Percentiles rank a stretch among this genome's conserved stretches.
These are phyloP conservation scores for Scaptodrosophila lebanonensis DNA, from an alignment of 1,140 invertebrate species.

Conservation along the genomic window DNA sequence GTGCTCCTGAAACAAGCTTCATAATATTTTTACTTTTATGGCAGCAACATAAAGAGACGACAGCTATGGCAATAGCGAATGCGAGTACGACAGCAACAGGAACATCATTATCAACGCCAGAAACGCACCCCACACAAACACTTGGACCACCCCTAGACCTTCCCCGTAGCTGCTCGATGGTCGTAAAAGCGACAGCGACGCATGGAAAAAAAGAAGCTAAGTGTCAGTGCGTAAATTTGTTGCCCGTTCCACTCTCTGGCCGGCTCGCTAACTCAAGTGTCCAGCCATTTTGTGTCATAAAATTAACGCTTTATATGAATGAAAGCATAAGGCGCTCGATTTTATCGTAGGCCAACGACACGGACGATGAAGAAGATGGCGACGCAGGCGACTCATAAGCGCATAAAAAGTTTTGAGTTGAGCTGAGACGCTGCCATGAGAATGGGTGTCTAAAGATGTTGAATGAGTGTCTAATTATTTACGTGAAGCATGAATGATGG, in stretches of 20 bases:
- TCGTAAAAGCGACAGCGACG: constrained; percentile 26
- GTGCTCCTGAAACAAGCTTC: constrained; percentile 51
- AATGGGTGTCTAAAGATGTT: constrained; percentile 19
- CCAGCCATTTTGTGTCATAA: constrained; percentile 46
- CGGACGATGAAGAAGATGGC: background rate
- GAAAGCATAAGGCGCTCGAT: constrained; percentile 52
- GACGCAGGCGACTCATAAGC: constrained; percentile 9
- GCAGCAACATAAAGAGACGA: constrained; percentile 35
- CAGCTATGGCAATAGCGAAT: constrained; percentile 9
- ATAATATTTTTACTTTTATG: constrained; percentile 52
- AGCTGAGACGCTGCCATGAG: constrained; percentile 14
- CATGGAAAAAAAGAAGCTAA: constrained; percentile 25
- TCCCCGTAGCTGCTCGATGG: constrained; percentile 2
- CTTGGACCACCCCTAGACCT: background rate
- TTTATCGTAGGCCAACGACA: constrained; percentile 41
- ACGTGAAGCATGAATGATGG: constrained; percentile 30
- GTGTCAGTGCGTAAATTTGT: constrained; percentile 52
- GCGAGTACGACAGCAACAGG: constrained; percentile 8
- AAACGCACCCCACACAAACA: constrained; percentile 7
- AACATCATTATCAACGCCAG: constrained; percentile 48
- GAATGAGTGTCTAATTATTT: constrained; percentile 48
- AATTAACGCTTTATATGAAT: constrained; percentile 63
- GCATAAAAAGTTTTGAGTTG: constrained; percentile 56
- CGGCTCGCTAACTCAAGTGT: constrained; percentile 46
- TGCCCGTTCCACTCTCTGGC: constrained; percentile 17